Evolutionary conservation across 1,140 invertebrate genomes (phyloP), one percentile per base, ranked within the genome.

Genomic region (Eriocheir sinensis): DNA sequence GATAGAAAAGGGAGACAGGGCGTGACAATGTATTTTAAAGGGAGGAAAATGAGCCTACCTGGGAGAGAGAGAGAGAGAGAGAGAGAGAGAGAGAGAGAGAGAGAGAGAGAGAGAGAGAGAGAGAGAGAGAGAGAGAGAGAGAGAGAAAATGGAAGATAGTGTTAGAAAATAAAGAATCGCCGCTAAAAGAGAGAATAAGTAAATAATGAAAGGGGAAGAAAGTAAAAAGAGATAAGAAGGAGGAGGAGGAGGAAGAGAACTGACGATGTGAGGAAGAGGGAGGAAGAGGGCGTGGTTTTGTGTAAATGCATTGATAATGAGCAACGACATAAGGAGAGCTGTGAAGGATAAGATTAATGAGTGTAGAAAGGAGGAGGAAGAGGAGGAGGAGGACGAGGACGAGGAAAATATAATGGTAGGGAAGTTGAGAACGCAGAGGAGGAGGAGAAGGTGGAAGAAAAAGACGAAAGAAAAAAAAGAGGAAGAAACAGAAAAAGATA

Each of bases 251-350:
- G 60, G 60, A 72, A n/a, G 60, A 53, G 48, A 53, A 53, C 21
- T 72, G 60, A n/a, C n/a, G 60, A 72, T 72, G 60, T 72, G 21
- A 72, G n/a, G 60, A 72, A 72, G 60, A 72, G 17, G 21, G 60
- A 72, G 60, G 21, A 72, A 72, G 3, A 1, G 60, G 60, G n/a
- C 27, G 60, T 72, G 60, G 60, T 72, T 72, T 72, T 72, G 60
- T 72, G 60, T 72, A 72, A 72, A 72, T 72, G 60, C 60, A 72
- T 72, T 72, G 60, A 72, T 72, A 72, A 72, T 72, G 60, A 72
- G 60, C 27, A 72, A 12, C n/a, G 60, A 72, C 60, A 72, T n/a
- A 48, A n/a, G n/a, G n/a, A 72, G 60, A 72, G 60, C n/a, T 72
- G 60, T 0, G 60, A 72, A 72, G 27, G 60, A 72, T 72, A 72